Base-by-base conservation (phyloP, 2,113 vertebrate species). In the Solea senegalensis region DNA sequence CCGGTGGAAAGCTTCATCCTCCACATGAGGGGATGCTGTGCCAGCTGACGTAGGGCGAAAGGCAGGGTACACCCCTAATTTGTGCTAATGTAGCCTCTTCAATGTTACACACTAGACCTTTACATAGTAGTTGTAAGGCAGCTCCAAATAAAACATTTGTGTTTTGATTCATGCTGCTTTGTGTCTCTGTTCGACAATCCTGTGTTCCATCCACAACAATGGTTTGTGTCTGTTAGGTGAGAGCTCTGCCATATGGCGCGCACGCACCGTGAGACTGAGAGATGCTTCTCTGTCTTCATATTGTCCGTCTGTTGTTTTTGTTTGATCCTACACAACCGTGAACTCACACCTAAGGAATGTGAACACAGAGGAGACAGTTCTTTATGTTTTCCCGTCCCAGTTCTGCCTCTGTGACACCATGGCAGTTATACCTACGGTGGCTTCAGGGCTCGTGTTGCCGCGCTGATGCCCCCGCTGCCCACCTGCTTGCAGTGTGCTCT, bases 401-500 rank as follows among this genome's bases (percentile, higher is more conserved):
- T 39, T 69, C 67, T 69, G 49, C 66, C 73, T 74, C 61, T 52
- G 72, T 76, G 77, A 72, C 65, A 79, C 78, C 16, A 62, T 21
- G 72, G 26, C 76, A 70, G 76, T 55, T 65, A 34, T 34, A 34
- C 48, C 70, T 48, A 48, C 65, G 76, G 65, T 45, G 46, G 63
- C 62, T 85, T 80, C 78, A 57, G 74, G 66, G 73, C 77, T 76
- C 27, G 15, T 72, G 81, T 67, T 79, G 83, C 70, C 61, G 72
- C 49, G 79, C 71, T 45, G 81, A 80, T 74, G 75, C 85, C 80
- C 69, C 78, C 73, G 78, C 58, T 82, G 78, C 83, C 84, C 82
- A 88, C 82, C 86, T 86, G 83, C 85, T 87, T 84, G 62, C 81
- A 53, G 78, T 52, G 74, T 62, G 69, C 72, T 89, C 89, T 89